Base-by-base conservation (phyloP, 2,797 vertebrate genomes). In the Phrynocephalus forsythii region DNA sequence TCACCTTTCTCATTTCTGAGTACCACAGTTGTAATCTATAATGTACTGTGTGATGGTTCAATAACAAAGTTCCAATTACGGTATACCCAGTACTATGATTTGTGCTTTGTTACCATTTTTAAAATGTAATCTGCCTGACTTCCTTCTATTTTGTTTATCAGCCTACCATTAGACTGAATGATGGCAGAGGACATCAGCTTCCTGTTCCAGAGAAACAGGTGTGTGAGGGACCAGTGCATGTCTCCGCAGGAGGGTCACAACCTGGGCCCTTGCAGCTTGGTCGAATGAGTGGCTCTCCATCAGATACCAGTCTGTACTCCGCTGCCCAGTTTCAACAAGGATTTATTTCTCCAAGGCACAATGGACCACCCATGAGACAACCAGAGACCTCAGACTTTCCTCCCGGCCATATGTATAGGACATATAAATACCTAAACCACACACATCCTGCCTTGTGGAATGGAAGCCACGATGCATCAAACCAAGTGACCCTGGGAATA, bases 261-360 rank as follows among this genome's bases (percentile, higher is more conserved):
- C 97, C 98, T 0, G 92, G 97, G 2, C 83, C 97, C 8, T 91
- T 98, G 84, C 98, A 98, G 89, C 97, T 98, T 7, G 96, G 98
- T 22, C 95, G 93, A 0, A 48, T 97, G 85, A 96, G 95, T 0
- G 95, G 95, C 50, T 96, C 98, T 50, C 95, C 97, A 0, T 97
- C 97, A 0, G 98, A 99, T 2, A 95, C 97, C 1, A 97, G 93
- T 89, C 91, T 98, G 94, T 98, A 98, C 92, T 96, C 98, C 0
- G 95, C 97, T 0, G 94, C 96, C 72, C 97, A 97, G 66, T 97
- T 96, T 92, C 96, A 97, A 88, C 92, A 96, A 84, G 95, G 95
- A 60, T 97, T 97, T 84, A 92, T 97, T 69, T 92, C 97, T 0
- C 89, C 96, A 0, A 95, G 97, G 86, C 96, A 97, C 33, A 97